Base-by-base conservation (phyloP, 2,113 vertebrate species). In the Xiphias gladius region DNA sequence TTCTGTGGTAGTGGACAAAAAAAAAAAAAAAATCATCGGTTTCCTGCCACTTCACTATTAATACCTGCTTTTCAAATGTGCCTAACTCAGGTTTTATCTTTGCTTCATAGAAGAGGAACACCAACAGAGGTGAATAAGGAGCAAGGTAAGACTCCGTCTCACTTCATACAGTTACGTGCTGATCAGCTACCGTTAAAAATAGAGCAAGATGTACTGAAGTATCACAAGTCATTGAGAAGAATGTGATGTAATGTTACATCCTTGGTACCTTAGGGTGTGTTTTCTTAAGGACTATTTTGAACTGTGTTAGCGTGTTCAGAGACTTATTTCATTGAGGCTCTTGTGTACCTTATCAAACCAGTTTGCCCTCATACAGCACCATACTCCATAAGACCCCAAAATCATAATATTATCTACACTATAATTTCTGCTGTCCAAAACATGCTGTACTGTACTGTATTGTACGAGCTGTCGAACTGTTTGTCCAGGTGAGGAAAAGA, bases 41-140 rank as follows among this genome's bases (percentile, higher is more conserved):
- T 43, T 58, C 16, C 17, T 58, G 5, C 3, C 5, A 1, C 50
- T 72, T 79, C 24, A 52, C 52, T 32, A 5, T 78, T 52, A 35
- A 48, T 63, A 52, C 2, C 12, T 0, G 8, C 59, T 66, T 80
- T 73, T 72, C 1, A 74, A 85, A 67, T 79, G 65, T 76, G 73
- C 0, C 37, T 78, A 59, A 82, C 32, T 79, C 63, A 58, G 14
- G 9, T 76, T 79, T 82, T 86, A 0, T 84, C 16, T 84, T 73
- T 85, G 32, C 70, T 59, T 79, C 30, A 35, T 37, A 92, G 89
- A 79, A 86, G 48, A 91, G 32, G 32, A 78, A 41, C 73, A 2
- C 58, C 77, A 43, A 35, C 57, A 32, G 74, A 78, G 22, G 68
- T 8, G 1, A 78, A 64, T 22, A 62, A 79, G 37, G 73, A 86